Conservation (phyloP, 2,113 vertebrate genomes). For the Pontoporia blainvillei region DNA sequence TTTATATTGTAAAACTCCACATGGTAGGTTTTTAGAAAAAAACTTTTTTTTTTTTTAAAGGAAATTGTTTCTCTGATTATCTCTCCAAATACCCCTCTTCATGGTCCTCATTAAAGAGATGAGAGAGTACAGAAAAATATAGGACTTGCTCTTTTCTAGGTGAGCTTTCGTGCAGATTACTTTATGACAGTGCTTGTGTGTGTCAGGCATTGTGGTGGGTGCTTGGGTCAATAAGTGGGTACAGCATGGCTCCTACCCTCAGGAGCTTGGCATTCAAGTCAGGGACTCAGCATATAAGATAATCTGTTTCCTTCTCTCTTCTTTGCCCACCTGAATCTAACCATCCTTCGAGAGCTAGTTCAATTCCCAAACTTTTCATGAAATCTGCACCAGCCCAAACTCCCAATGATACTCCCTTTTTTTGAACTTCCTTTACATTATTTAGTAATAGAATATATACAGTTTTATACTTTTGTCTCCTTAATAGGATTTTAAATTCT, state of each 20-base stretch:
- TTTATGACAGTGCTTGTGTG: background rate
- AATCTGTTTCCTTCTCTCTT: background rate
- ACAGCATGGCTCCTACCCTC: background rate
- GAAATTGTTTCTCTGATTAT: background rate
- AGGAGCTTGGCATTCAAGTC: background rate
- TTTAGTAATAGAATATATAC: background rate
- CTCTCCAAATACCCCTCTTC: background rate
- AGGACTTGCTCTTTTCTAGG: background rate
- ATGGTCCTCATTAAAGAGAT: background rate
- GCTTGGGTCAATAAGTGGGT: background rate
- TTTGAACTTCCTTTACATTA: background rate
- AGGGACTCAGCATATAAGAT: background rate
- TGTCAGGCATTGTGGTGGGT: background rate
- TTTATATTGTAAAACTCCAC: conserved; percentile 1
- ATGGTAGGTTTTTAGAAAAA: background rate
- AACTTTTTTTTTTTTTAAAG: background rate
- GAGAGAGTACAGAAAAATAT: background rate
- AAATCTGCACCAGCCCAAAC: background rate
- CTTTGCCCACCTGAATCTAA: background rate
- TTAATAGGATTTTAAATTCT: conserved; percentile 32
- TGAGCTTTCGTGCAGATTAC: background rate
- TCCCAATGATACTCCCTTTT: background rate
- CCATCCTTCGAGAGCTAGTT: background rate
- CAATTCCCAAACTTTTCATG: background rate
- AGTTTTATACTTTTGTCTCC: conserved; percentile 10